Conservation (phyloP, 2,113 vertebrate species). For the Scomber scombrus region DNA sequence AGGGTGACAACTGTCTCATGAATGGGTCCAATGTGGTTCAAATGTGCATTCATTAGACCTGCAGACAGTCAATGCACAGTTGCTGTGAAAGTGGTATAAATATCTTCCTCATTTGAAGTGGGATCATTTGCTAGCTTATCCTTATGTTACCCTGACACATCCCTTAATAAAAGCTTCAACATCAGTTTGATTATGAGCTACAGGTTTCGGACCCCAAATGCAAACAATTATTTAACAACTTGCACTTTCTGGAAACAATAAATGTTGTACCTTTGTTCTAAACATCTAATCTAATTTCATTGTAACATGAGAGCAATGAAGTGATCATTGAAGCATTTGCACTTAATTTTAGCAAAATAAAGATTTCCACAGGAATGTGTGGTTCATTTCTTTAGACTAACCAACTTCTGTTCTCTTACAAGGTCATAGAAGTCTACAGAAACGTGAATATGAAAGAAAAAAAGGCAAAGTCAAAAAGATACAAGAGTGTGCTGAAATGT, state of each 20-base stretch:
- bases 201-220: neutral
- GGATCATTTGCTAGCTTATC: neutral
- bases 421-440: neutral
- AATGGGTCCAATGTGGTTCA: too few species aligned
- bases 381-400: neutral
- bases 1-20: too few species aligned
- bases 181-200: neutral
- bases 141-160: neutral
- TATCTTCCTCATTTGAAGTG: neutral
- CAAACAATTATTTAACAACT: neutral
- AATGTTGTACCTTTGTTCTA: neutral
- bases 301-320: neutral
- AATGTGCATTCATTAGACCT: too few species aligned
- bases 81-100: neutral
- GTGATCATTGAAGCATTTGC: neutral
- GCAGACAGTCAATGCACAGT: too few species aligned
- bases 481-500: too few species aligned
- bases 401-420: too few species aligned
- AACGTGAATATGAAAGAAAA: neutral
- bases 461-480: too few species aligned
- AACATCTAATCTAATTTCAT: neutral
- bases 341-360: constrained; percentile 26
- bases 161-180: too few species aligned
- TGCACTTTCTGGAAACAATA: neutral
- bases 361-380: constrained; percentile 8